Conservation (phyloP, 2,113 vertebrate species). For the Python bivittatus region DNA sequence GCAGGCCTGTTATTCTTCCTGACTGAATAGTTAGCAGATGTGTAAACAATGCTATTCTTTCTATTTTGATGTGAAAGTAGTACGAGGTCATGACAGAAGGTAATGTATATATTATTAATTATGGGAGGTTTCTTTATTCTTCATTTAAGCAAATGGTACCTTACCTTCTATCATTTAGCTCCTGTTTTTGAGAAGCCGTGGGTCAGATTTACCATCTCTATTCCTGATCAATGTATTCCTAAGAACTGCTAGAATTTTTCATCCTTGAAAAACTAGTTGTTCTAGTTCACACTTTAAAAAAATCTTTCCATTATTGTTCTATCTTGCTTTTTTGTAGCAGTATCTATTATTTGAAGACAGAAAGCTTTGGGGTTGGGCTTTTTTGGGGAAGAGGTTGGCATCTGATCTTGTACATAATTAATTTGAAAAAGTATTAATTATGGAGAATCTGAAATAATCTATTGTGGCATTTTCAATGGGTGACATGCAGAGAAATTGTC, state of each 20-base stretch:
- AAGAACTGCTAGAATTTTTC: not conserved
- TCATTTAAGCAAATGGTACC: not conserved
- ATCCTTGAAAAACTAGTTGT: not conserved
- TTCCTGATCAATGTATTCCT: not conserved
- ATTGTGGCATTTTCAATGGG: not conserved
- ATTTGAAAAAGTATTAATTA: not conserved
- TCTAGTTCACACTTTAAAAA: too few relatives aligned
- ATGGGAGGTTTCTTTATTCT: not conserved
- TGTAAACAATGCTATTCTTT: not conserved
- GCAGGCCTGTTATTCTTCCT: not conserved
- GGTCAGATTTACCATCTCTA: not conserved
- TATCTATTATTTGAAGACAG: not conserved
- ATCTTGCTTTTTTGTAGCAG: not conserved
- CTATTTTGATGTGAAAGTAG: not conserved
- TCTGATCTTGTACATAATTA: not conserved
- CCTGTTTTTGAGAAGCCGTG: not conserved
- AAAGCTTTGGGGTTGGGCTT: not conserved
- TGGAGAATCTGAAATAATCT: not conserved
- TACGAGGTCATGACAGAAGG: not conserved
- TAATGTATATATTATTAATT: not conserved
- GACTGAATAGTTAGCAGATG: not conserved
- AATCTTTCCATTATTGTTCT: too few relatives aligned
- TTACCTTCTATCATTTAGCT: not conserved
- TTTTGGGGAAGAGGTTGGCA: not conserved
- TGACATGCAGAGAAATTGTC: not conserved